Percentiles rank a stretch among this genome's conserved stretches.
Conservation (phyloP, 2,888 invertebrate species). For the Tholera decimalis region DNA sequence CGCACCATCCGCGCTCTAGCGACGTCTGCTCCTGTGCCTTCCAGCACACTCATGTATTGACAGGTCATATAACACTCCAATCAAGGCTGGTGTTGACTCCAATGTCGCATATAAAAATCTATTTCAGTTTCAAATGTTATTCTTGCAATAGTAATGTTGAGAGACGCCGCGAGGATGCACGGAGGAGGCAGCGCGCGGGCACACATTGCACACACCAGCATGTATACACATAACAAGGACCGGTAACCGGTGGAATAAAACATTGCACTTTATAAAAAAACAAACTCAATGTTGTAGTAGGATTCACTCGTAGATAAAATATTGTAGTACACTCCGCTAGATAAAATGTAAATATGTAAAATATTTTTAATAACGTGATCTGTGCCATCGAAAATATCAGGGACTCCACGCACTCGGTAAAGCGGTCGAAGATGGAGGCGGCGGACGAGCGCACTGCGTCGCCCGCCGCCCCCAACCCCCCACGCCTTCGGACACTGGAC, state of each 20-base stretch:
- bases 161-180: conserved; percentile 73
- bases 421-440: conserved; percentile 81
- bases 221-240: conserved; percentile 88
- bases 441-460: conserved; percentile 60
- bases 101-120: conserved; percentile 63
- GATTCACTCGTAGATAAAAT: conserved; percentile 91
- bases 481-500: conserved; percentile 79
- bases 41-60: conserved; percentile 26
- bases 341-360: conserved; percentile 91
- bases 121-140: conserved; percentile 65
- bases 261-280: conserved; percentile 90
- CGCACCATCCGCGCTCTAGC: conserved; percentile 63
- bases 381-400: conserved; percentile 90
- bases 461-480: conserved; percentile 76
- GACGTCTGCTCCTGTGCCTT: conserved; percentile 10
- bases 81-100: conserved; percentile 44
- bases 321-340: conserved; percentile 91
- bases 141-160: conserved; percentile 64
- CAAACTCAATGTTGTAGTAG: conserved; percentile 92
- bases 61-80: conserved; percentile 53
- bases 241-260: conserved; percentile 91
- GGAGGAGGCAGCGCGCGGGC: conserved; percentile 74
- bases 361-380: conserved; percentile 90
- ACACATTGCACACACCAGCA: conserved; percentile 82
- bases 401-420: conserved; percentile 89